Conservation (phyloP, 64 coral and sea anemone genomes). For the Stichodactyla mertensii region DNA sequence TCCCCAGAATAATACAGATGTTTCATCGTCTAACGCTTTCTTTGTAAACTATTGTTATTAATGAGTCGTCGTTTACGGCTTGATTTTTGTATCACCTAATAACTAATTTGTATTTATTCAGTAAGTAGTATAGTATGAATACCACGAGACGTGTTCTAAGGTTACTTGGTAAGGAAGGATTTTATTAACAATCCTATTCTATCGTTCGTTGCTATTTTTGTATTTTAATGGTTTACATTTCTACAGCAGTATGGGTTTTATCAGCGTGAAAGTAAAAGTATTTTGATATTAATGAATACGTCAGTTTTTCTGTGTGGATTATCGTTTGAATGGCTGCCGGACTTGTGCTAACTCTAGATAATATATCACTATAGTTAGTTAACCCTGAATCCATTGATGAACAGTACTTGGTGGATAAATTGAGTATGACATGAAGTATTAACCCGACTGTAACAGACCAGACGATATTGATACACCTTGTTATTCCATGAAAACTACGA, state of each 20-base stretch:
- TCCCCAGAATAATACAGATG: neutral
- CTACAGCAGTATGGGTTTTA: neutral
- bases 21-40: neutral
- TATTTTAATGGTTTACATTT: neutral
- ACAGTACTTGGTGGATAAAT: too few relatives aligned
- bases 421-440: too few relatives aligned
- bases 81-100: neutral
- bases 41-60: neutral
- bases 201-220: neutral
- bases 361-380: too few relatives aligned
- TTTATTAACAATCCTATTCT: neutral
- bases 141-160: too few relatives aligned
- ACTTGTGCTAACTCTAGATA: too few relatives aligned
- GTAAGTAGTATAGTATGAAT: neutral
- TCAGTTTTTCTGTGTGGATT: neutral
- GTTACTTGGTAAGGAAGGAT: too few relatives aligned
- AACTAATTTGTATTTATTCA: neutral
- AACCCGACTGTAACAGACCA: too few relatives aligned
- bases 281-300: neutral
- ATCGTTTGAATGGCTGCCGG: too few relatives aligned
- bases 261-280: neutral
- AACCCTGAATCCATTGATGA: too few relatives aligned
- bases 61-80: neutral
- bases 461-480: too few relatives aligned
- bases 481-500: too few relatives aligned